A percentile compares a stretch with the other conserved stretches of the same genome.
phyloP scores from a whole-genome alignment of 2,113 vertebrate genomes.

The Pollachius pollachius region DNA sequence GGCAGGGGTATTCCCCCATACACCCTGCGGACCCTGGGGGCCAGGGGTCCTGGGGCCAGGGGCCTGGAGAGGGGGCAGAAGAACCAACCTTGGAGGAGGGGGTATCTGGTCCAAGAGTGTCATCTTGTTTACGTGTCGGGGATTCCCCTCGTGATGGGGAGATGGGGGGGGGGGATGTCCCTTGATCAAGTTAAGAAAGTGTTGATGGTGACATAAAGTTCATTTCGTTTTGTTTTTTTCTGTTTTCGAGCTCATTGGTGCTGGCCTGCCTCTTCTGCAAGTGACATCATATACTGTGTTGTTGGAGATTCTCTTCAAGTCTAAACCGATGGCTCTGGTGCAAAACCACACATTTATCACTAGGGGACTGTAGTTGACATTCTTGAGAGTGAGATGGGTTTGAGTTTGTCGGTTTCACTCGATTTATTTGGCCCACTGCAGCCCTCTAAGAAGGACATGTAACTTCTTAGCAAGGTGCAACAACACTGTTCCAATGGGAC shows the following conservation, averaged over 20 bases:
- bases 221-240: conserved; percentile 12
- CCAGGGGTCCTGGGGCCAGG: background rate
- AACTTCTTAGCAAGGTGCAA: no score
- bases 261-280: background rate
- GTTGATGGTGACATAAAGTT: conserved; percentile 20
- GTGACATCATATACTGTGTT: background rate
- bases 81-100: conserved; percentile 11
- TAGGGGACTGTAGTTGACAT: no score
- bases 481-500: no score
- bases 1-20: conserved; percentile 67
- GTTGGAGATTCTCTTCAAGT: no score
- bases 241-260: background rate
- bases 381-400: no score
- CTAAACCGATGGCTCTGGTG: no score
- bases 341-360: no score
- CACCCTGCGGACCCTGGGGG: conserved; percentile 39
- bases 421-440: no score
- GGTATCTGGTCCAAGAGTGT: conserved; percentile 49
- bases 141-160: conserved; percentile 56
- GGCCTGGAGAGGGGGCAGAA: background rate
- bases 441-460: no score
- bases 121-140: conserved; percentile 61
- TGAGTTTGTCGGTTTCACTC: no score
- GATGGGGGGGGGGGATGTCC: background rate
- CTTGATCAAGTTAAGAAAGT: conserved; percentile 12